Evolutionary conservation across 2,888 invertebrate genomes (phyloP), one percentile per base, ranked within the genome.

Genomic region (Rotaria macrura): DNA sequence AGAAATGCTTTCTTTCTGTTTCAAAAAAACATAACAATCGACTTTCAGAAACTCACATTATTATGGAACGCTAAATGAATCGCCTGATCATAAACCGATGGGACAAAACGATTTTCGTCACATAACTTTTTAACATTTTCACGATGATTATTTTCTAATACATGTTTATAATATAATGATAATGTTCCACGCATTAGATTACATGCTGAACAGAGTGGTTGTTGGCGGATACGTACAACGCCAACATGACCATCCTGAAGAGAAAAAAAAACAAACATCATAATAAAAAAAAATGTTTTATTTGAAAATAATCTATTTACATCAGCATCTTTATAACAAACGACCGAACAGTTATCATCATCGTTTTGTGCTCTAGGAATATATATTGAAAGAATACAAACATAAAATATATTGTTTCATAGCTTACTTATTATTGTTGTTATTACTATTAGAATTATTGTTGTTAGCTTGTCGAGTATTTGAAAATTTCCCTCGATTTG

Each of bases 41-140:
- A 23, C 23, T 20, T 23, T 52, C 0, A 0, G 3, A 20, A 34
- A 43, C 79, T 43, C 43, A 79, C 79, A 40, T 43, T 40, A 79
- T 79, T 79, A 43, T 79, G 43, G n/a, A 79, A 79, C 12, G 43
- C 79, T 43, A 79, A 43, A 79, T 79, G 79, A n/a, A 79, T 25
- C 1, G 79, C 79, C 43, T 79, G 25, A 43, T 79, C 79, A 79
- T 79, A 79, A 79, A 79, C 14, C 2, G 79, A 38, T 43, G 79
- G 79, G 12, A n/a, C 23, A 43, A 43, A 79, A 43, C 43, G 23
- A n/a, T 79, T 79, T 43, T 79, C 79, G n/a, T 79, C 79, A n/a
- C 43, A 79, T 43, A 43, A 43, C 43, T 79, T 79, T 43, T 43
- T 40, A 40, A 79, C 79, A 43, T 43, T 40, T n/a, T 40, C 79